Evolutionary conservation across 1,140 invertebrate species (phyloP).

Genomic region (Notospermus geniculatus): DNA sequence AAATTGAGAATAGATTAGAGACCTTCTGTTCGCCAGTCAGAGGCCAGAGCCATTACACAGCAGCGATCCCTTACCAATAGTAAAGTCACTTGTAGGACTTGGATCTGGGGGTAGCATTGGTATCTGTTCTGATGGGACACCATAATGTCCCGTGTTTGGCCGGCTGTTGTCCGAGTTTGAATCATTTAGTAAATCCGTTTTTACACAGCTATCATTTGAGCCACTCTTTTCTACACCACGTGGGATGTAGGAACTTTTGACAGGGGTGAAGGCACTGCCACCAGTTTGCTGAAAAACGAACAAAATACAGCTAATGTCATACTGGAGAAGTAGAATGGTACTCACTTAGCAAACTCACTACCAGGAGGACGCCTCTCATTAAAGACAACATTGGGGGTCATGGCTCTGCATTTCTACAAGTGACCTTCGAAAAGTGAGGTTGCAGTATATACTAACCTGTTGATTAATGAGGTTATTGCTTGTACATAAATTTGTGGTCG

Average conservation of each 20-base stretch:
- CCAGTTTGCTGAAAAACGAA: conserved; percentile 1
- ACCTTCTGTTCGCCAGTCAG: too few relatives aligned
- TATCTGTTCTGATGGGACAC: background rate
- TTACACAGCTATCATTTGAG: conserved; percentile 51
- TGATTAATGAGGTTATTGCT: conserved; percentile 8
- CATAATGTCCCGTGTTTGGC: conserved; percentile 39
- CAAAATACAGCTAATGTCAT: background rate
- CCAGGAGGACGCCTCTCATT: too few relatives aligned
- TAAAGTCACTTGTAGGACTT: too few relatives aligned
- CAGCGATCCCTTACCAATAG: too few relatives aligned
- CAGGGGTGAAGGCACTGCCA: conserved; percentile 41
- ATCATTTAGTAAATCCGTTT: conserved; percentile 47
- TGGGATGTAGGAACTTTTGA: conserved; percentile 41
- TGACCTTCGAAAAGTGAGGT: too few relatives aligned
- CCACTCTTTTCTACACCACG: conserved; percentile 41
- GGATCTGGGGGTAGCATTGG: too few relatives aligned
- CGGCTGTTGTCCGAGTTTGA: conserved; percentile 50
- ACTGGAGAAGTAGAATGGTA: background rate
- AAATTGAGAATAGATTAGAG: too few relatives aligned
- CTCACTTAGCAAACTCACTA: too few relatives aligned
- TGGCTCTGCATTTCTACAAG: too few relatives aligned
- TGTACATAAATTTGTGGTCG: conserved; percentile 62
- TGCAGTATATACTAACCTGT: conserved; percentile 1
- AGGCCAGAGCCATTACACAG: too few relatives aligned
- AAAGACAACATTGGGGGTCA: too few relatives aligned